A percentile compares a stretch with the other conserved stretches of the same genome.
These are phyloP conservation scores for Synanceia verrucosa DNA, from an alignment of 2,797 vertebrate species.

Conservation along the genomic window DNA sequence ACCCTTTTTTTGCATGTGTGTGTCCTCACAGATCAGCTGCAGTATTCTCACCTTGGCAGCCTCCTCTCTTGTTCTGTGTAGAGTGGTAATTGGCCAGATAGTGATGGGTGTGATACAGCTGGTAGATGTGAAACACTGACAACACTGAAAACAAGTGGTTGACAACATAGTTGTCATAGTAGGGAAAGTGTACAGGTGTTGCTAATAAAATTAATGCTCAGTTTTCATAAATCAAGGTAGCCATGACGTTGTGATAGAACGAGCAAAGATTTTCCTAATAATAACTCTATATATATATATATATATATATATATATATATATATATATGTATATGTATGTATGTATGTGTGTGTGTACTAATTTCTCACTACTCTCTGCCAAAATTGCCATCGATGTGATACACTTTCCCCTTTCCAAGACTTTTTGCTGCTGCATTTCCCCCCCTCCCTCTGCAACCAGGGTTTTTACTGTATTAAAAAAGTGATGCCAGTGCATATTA, in stretches of 20 bases:
- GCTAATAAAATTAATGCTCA: no score
- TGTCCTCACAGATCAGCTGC: constrained; percentile 17
- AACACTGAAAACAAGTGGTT: constrained; percentile 4
- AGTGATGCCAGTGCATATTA: not conserved
- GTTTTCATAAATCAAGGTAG: no score
- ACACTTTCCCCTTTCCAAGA: no score
- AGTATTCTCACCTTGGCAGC: constrained; percentile 37
- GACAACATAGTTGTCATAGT: not conserved
- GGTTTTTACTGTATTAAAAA: not conserved
- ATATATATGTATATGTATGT: no score
- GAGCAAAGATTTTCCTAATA: no score
- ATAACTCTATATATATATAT: no score
- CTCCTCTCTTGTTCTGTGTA: constrained; percentile 28
- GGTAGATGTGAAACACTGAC: constrained; percentile 54
- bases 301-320: no score
- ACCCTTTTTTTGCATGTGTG: not conserved
- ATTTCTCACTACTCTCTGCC: no score
- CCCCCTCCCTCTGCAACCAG: not conserved
- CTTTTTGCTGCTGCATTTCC: not conserved
- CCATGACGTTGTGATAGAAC: no score
- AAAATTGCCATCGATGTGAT: no score
- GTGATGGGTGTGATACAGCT: constrained; percentile 61
- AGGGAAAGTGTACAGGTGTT: not conserved
- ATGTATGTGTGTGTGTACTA: no score
- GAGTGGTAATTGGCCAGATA: constrained; percentile 60